Base-by-base conservation (phyloP, 2,113 vertebrate genomes). In the Ovis canadensis region DNA sequence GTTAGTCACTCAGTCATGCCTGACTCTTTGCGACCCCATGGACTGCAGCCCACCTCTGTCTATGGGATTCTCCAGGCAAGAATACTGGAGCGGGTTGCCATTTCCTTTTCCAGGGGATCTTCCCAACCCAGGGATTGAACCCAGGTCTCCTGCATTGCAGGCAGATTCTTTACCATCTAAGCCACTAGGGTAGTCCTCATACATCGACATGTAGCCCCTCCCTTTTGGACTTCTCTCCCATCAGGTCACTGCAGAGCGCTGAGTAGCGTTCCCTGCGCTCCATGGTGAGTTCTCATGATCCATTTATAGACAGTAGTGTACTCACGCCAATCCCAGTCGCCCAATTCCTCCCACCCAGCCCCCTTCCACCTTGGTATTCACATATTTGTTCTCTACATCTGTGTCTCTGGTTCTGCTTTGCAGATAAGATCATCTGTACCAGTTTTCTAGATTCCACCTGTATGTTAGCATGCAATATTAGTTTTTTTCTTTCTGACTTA, bases 21-120 rank as follows among this genome's bases (percentile, higher is more conserved):
- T 0, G 2, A 12, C 64, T 71, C n/a, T 71, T 21, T 71, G n/a
- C 0, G 1, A 71, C 9, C n/a, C n/a, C n/a, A 36, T 36, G 64
- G 64, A 21, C 64, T 6, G 64, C n/a, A 71, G 64, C n/a, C 19
- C 55, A 3, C n/a, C 19, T 71, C 64, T 71, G n/a, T 71, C 67
- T 0, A 23, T 21, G 19, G n/a, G 9, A 36, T 40, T 71, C 9
- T 40, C n/a, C n/a, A 40, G 19, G 67, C 67, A 23, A 71, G 67
- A 71, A 71, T 36, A 6, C 67, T 23, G n/a, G 19, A 23, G n/a
- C 23, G 67, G 19, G 10, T 2, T 23, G 19, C 67, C 67, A 40
- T 40, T 71, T 71, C 19, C 67, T 71, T 40, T n/a, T 71, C n/a
- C 67, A 71, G n/a, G 19, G 10, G 2, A 40, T 71, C 5, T 71